Conservation (phyloP, 2,113 vertebrate genomes). For the Chloropsis cyanopogon region DNA sequence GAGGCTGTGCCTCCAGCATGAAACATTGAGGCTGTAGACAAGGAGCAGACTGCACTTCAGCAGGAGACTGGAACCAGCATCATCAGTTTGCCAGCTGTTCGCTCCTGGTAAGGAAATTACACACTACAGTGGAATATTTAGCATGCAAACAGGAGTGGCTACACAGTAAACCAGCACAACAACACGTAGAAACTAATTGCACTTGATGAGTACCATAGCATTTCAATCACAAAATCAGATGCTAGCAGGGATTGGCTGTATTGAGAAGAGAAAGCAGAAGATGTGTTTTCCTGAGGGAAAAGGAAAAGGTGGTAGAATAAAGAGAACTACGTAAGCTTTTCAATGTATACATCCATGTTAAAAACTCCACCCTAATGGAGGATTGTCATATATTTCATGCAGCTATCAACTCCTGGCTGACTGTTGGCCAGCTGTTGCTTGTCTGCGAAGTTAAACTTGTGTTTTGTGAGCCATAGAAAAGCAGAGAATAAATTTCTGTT, state of each 20-base stretch:
- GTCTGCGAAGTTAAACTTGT: background rate
- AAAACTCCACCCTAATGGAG: background rate
- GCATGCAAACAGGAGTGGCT: background rate
- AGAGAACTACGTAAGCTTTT: background rate
- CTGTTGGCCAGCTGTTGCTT: background rate
- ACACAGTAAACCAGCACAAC: background rate
- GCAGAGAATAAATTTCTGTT: conserved; percentile 3
- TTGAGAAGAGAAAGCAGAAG: background rate
- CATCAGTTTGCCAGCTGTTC: background rate
- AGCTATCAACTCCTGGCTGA: background rate
- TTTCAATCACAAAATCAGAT: background rate
- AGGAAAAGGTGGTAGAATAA: background rate
- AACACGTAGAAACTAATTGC: background rate
- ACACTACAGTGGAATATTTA: background rate
- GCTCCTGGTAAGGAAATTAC: background rate
- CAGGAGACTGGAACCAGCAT: background rate
- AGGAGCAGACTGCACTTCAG: background rate
- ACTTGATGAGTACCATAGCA: background rate
- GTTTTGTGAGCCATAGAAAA: background rate
- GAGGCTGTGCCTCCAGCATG: background rate
- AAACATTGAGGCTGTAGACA: background rate
- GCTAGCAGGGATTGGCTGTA: background rate
- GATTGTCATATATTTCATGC: background rate
- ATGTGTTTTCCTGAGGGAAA: background rate
- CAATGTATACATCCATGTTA: background rate